A percentile compares a stretch with the other conserved stretches of the same genome.
Conservation (phyloP, 2,113 vertebrate species). For the Tympanuchus pallidicinctus region DNA sequence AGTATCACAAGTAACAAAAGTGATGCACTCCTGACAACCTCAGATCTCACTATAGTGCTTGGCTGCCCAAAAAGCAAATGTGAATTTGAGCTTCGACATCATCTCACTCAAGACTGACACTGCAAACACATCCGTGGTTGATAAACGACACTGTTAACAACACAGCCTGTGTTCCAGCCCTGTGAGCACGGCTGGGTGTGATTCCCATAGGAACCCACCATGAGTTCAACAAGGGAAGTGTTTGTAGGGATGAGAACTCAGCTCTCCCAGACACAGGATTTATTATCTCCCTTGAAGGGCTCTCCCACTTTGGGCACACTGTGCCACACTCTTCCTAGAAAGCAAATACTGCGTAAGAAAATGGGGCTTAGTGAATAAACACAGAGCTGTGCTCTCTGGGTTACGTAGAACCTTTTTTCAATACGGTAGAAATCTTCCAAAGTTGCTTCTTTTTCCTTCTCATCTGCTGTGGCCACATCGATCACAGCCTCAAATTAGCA, state of each 20-base stretch:
- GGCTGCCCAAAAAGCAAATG: neutral
- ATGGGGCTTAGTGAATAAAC: neutral
- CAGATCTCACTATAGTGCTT: neutral
- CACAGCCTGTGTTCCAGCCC: neutral
- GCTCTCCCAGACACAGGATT: neutral
- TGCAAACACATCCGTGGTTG: accelerated
- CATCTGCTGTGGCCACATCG: neutral
- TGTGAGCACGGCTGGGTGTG: accelerated
- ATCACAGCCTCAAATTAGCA: neutral
- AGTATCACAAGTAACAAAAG: accelerated
- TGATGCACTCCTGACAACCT: accelerated
- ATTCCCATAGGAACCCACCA: accelerated
- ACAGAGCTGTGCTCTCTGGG: neutral
- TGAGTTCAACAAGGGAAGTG: accelerated
- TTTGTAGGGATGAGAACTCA: neutral
- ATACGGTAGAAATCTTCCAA: neutral
- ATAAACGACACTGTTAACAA: accelerated
- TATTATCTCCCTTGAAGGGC: neutral
- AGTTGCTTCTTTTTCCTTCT: neutral
- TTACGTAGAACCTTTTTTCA: neutral
- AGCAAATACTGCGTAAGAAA: neutral
- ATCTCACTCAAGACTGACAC: neutral
- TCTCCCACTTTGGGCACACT: neutral
- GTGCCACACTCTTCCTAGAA: neutral
- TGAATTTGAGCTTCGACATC: accelerated